Conservation (phyloP, 2,888 invertebrate species). For the Cryptocephalus moraei region DNA sequence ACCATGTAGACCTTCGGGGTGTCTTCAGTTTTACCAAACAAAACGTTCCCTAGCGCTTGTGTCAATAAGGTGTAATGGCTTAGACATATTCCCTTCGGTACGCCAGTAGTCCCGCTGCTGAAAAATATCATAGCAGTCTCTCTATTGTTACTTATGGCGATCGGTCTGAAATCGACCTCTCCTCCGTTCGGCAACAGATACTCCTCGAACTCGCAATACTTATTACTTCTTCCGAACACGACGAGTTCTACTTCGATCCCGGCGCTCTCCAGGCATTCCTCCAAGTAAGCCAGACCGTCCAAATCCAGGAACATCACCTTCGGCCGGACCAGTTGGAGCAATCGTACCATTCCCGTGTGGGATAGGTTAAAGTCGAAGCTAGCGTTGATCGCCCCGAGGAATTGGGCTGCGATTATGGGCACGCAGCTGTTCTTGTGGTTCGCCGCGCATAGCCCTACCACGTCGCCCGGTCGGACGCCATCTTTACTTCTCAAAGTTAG, state of each 20-base stretch:
- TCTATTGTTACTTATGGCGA: conserved; percentile 5
- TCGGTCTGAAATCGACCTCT: conserved; percentile 20
- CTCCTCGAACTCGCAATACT: conserved; percentile 12
- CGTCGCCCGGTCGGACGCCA: conserved; percentile 7
- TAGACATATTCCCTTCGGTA: conserved; percentile 25
- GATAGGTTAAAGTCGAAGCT: conserved; percentile 8
- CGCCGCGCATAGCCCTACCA: conserved; percentile 7
- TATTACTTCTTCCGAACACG: conserved; percentile 19
- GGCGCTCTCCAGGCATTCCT: conserved; percentile 5
- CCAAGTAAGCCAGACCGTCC: conserved; percentile 10
- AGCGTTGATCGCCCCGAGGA: conserved; percentile 31
- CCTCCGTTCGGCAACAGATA: conserved; percentile 11
- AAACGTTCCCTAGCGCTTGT: neutral
- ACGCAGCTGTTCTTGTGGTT: conserved; percentile 18
- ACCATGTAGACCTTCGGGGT: too few species aligned
- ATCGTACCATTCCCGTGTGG: too few species aligned
- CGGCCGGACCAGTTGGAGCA: conserved; percentile 7
- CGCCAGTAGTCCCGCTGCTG: conserved; percentile 28
- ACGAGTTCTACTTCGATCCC: conserved; percentile 17
- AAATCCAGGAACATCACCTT: conserved; percentile 12
- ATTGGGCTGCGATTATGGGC: conserved; percentile 40
- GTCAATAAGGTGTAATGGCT: conserved; percentile 10
- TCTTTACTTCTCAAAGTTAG: conserved; percentile 6
- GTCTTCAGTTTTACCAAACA: too few species aligned
- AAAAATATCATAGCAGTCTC: conserved; percentile 23